Base-by-base conservation (phyloP, 2,113 vertebrate species). In the Apus apus region DNA sequence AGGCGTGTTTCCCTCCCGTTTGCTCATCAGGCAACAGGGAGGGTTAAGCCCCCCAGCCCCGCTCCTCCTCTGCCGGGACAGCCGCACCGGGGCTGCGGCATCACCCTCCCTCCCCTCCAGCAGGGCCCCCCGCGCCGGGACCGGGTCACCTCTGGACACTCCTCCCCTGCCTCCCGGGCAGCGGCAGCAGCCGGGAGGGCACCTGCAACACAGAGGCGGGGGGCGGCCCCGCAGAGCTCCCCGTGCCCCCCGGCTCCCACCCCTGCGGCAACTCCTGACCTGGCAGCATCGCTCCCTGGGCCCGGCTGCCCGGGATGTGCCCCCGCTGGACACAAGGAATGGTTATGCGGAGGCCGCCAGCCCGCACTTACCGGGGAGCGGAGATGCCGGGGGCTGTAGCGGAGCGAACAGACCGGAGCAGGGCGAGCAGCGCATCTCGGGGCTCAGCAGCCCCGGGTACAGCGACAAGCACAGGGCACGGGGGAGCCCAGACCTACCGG, bases 11-110 rank as follows among this genome's bases (percentile, higher is more conserved):
- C 65, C 86, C 32, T 74, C 18, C 64, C 26, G 4, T 5, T 9
- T 38, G 13, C 4, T 2, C 16, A 10, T 12, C 65, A 1, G 32
- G 7, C 1, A 18, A 6, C 8, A 11, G 18, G 1, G 2, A 2
- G 18, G 30, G 14, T 11, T 7, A 3, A 38, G 25, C 8, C 57
- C 2, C 1, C 21, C 45, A 22, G 54, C 53, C 45, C 2, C 51
- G 8, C 11, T 17, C 36, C 71, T 14, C 13, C 54, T 22, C 5
- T 4, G 74, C 70, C 36, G 27, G 66, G 43, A 3, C 62, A 5
- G 57, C 27, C 6, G 0, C 73, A 22, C 26, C 51, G 8, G 23
- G 21, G 64, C 54, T 21, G 54, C 62, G 19, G 64, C 73, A 36
- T 36, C 46, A 30, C n/a, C n/a, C n/a, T n/a, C 73, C 45, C 30